These are phyloP conservation scores for Hetaerina titia DNA, from an alignment of 2,888 invertebrate genomes.

Conservation along the genomic window DNA sequence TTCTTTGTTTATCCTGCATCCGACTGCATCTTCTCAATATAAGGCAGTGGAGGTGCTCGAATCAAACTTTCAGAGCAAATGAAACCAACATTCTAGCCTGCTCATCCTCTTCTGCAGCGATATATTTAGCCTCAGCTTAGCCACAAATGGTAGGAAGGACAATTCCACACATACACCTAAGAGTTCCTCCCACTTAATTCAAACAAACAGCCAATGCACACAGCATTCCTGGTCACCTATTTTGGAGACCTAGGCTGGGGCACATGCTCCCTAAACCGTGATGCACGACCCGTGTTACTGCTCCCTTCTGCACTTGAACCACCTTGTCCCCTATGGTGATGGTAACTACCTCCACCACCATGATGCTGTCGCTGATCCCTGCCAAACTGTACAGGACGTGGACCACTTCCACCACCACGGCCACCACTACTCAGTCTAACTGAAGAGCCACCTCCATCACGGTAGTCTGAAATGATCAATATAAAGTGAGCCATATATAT, in stretches of 20 bases:
- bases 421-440: constrained; percentile 65
- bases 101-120: constrained; percentile 57
- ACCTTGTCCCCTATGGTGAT: constrained; percentile 57
- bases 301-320: constrained; percentile 43
- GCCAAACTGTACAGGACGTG: constrained; percentile 55
- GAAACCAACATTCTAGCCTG: constrained; percentile 50
- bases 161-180: constrained; percentile 41
- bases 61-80: constrained; percentile 49
- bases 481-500: too few species aligned
- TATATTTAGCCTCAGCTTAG: constrained; percentile 47
- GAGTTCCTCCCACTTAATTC: constrained; percentile 50
- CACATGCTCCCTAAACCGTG: constrained; percentile 61
- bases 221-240: constrained; percentile 44
- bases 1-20: background rate
- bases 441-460: constrained; percentile 62
- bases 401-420: constrained; percentile 61
- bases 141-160: background rate
- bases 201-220: constrained; percentile 38
- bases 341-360: constrained; percentile 60
- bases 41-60: constrained; percentile 47
- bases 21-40: background rate
- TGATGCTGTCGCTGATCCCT: constrained; percentile 65
- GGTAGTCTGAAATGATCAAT: constrained; percentile 45
- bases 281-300: constrained; percentile 52
- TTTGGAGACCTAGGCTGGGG: constrained; percentile 62